phyloP scores from a whole-genome alignment of 2,113 vertebrate genomes.

The Oryzias melastigma region DNA sequence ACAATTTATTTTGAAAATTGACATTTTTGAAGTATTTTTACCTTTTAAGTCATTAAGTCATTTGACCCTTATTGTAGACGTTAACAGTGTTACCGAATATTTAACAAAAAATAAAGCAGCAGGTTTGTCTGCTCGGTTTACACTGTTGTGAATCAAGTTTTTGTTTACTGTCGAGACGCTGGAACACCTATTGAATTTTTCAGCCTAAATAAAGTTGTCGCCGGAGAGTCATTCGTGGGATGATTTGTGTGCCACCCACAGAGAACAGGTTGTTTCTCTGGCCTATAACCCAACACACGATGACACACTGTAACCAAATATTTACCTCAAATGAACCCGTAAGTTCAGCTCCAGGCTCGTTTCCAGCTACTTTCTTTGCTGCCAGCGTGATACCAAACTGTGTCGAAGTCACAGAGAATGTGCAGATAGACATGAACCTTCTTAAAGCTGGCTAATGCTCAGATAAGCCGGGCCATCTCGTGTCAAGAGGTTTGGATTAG shows the following conservation, averaged over 20 bases:
- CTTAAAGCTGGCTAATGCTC: conserved; percentile 17
- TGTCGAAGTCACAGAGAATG: neutral
- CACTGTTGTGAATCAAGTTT: too few species aligned
- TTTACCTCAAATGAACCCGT: conserved; percentile 47
- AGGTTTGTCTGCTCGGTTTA: too few species aligned
- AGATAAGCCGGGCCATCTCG: conserved; percentile 44
- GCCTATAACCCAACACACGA: neutral
- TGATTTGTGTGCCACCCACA: conserved; percentile 6
- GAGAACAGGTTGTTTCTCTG: conserved; percentile 25
- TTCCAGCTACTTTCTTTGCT: conserved; percentile 25
- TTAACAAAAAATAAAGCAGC: too few species aligned
- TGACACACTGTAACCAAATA: conserved; percentile 28
- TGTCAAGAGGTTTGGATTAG: conserved; percentile 70
- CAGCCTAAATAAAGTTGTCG: too few species aligned
- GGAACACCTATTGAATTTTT: too few species aligned
- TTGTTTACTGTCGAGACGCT: too few species aligned
- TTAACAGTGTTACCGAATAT: too few species aligned
- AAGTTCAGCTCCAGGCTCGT: conserved; percentile 15
- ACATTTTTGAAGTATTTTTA: too few species aligned
- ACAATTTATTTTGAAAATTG: too few species aligned
- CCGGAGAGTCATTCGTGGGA: conserved; percentile 12
- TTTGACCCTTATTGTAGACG: too few species aligned
- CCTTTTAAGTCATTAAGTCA: too few species aligned
- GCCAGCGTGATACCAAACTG: conserved; percentile 27
- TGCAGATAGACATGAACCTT: too few species aligned